Evolutionary conservation across 2,797 vertebrate species (phyloP), one percentile per base, ranked within the genome.

Genomic region (Mycteria americana): DNA sequence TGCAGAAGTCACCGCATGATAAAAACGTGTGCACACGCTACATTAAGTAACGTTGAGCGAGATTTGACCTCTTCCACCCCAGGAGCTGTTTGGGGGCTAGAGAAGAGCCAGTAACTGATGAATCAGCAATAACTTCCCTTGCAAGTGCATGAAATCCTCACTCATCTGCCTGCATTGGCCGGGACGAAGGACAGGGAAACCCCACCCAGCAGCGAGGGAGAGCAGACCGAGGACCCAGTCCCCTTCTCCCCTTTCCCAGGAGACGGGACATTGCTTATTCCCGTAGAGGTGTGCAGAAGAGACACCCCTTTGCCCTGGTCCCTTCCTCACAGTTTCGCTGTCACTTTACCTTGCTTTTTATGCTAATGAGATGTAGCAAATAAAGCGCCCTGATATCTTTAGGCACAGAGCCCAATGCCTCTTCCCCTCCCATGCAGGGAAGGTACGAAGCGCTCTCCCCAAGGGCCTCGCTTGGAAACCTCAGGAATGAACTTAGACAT

Each of bases 121-220:
- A 87, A 64, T 62, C 93, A 92, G 78, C 91, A 87, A 9, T 31
- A 87, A 83, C 7, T 48, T 70, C 45, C 57, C 33, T 68, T 45
- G 33, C 21, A 60, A 83, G 18, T 14, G 23, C 19, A 28, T 21
- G 30, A 76, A 60, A 88, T 37, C 81, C 48, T 70, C 39, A 60
- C 35, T 87, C 39, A 74, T 35, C n/a, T 60, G 33, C 65, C 35
- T 68, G 68, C 50, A 31, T 1, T 1, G 3, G 50, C 33, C 18
- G 1, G 1, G 68, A 11, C 0, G 0, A 59, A 70, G 69, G 31
- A 45, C 7, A 51, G 37, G 63, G 54, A 93, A 87, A 59, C 31
- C 39, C 28, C 43, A 63, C 0, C 0, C 1, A n/a, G 10, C 31
- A 56, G 53, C 0, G 1, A 68, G 23, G 39, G 25, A 75, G 48